Evolutionary conservation across 2,113 vertebrate genomes (phyloP).

Genomic region (Sialia sialis): DNA sequence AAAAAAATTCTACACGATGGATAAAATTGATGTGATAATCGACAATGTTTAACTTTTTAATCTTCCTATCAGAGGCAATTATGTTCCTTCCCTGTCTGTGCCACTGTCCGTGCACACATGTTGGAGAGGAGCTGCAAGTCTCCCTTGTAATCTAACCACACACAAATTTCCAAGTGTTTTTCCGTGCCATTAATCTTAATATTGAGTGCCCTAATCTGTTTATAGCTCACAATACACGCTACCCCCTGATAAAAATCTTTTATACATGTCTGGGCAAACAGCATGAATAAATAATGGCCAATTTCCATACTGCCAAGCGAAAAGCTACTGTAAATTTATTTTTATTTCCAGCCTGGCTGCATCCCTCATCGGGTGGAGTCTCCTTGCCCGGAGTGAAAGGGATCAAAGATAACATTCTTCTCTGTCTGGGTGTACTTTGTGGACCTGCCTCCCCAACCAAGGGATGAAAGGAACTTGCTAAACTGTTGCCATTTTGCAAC

Average conservation of each 20-base stretch:
- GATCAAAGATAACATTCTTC: conserved; percentile 85
- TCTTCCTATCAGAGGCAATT: background rate
- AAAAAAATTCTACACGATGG: background rate
- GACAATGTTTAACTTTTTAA: background rate
- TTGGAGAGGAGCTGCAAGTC: background rate
- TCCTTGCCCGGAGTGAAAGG: conserved; percentile 65
- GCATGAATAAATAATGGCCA: conserved; percentile 36
- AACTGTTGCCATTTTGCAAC: conserved; percentile 87
- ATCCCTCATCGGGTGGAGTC: conserved; percentile 53
- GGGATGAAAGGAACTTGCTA: conserved; percentile 83
- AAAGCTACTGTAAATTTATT: conserved; percentile 67
- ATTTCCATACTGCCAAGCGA: conserved; percentile 65
- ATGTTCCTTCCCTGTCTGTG: background rate
- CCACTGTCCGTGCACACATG: accelerated
- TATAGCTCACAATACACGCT: conserved; percentile 24
- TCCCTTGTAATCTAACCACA: background rate
- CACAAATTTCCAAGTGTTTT: conserved; percentile 47
- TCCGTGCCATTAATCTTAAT: conserved; percentile 53
- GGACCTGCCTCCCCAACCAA: conserved; percentile 75
- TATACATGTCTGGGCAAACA: conserved; percentile 23
- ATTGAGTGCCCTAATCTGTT: conserved; percentile 40
- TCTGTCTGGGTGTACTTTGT: conserved; percentile 79
- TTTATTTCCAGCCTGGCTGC: conserved; percentile 51
- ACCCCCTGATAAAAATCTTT: conserved; percentile 43
- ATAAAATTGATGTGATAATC: background rate